These are phyloP conservation scores for Rhodinocichla rosea DNA, from an alignment of 2,113 vertebrate species.

Conservation along the genomic window DNA sequence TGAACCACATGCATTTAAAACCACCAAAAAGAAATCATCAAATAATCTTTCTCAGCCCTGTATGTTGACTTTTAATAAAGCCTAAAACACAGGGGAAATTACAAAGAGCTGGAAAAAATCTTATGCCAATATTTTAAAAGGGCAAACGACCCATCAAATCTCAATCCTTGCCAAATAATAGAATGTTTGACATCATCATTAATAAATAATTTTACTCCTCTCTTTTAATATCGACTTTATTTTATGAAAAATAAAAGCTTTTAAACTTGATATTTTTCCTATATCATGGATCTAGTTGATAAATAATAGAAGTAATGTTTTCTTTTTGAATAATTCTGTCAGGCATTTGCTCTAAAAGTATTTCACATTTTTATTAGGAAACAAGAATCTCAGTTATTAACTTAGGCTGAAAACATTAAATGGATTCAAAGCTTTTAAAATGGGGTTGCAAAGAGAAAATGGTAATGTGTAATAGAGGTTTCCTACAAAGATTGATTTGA, in stretches of 20 bases:
- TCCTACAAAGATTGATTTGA: neutral
- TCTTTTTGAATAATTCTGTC: neutral
- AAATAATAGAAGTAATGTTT: neutral
- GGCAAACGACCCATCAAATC: neutral
- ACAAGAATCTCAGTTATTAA: neutral
- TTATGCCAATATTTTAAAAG: constrained; percentile 16
- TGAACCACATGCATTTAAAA: neutral
- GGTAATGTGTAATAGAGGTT: neutral
- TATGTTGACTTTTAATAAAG: constrained; percentile 19
- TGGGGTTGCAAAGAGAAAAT: neutral
- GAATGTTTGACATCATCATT: neutral
- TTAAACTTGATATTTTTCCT: neutral
- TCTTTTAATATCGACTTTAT: neutral
- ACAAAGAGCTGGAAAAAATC: neutral
- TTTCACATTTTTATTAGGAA: neutral
- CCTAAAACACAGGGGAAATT: constrained; percentile 17
- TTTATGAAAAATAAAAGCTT: neutral
- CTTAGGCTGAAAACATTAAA: neutral
- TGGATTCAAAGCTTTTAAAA: neutral
- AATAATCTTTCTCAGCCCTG: neutral
- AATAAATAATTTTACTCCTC: neutral
- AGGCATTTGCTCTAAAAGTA: neutral
- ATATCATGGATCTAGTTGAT: neutral
- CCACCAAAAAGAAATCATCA: neutral
- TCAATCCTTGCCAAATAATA: neutral